Percentiles rank a stretch among this genome's conserved stretches.
phyloP scores from a whole-genome alignment of 2,888 invertebrate genomes.

The Athalia circularis region DNA sequence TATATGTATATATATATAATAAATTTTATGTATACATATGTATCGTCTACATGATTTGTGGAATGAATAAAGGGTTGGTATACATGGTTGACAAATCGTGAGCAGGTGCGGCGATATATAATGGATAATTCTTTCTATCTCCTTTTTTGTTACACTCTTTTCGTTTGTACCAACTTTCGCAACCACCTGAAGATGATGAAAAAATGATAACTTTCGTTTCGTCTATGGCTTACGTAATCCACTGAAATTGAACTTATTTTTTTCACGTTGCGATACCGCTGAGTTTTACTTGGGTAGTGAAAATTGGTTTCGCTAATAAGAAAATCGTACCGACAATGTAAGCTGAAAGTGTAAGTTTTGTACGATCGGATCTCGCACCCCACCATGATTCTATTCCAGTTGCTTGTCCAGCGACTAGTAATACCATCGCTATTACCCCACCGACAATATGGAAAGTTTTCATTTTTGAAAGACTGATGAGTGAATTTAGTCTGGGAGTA shows the following conservation, averaged over 20 bases:
- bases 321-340: constrained; percentile 64
- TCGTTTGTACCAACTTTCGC: no score
- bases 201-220: no score
- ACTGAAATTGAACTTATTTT: no score
- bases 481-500: constrained; percentile 59
- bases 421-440: constrained; percentile 63
- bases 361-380: constrained; percentile 57
- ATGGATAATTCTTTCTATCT: no score
- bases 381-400: constrained; percentile 67
- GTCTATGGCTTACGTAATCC: no score
- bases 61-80: constrained; percentile 69
- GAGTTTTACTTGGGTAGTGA: neutral
- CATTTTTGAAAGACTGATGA: constrained; percentile 63
- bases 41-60: constrained; percentile 60
- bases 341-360: constrained; percentile 61
- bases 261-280: no score
- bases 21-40: constrained; percentile 60
- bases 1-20: constrained; percentile 53
- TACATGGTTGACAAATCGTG: constrained; percentile 60
- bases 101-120: neutral
- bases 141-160: no score
- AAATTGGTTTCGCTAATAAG: constrained; percentile 66
- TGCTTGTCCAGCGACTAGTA: constrained; percentile 65
- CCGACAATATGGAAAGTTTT: constrained; percentile 66
- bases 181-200: no score